phyloP scores from a whole-genome alignment of 2,888 invertebrate species.

The Plutella xylostella region DNA sequence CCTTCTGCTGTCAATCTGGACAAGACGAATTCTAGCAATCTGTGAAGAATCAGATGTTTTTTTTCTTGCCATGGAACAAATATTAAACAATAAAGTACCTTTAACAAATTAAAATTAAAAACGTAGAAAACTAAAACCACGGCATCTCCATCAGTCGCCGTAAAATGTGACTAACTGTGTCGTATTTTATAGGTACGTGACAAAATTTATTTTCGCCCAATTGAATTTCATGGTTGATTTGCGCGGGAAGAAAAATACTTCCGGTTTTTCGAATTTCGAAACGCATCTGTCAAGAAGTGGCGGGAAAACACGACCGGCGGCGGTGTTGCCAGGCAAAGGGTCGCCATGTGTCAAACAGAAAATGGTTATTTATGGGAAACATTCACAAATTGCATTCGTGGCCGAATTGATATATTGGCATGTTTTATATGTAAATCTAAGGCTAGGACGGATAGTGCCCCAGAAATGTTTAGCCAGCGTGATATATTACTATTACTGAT shows the following conservation, averaged over 20 bases:
- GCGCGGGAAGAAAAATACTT: slow-evolving; percentile 52
- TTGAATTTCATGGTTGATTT: slow-evolving; percentile 69
- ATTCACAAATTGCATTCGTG: slow-evolving; percentile 68
- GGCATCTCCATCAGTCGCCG: no score
- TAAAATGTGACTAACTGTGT: no score
- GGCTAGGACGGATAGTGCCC: slow-evolving; percentile 45
- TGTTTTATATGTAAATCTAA: slow-evolving; percentile 68
- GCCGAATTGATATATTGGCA: slow-evolving; percentile 65
- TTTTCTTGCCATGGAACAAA: no score
- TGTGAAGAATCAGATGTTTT: no score
- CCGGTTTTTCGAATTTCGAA: slow-evolving; percentile 48
- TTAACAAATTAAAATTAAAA: no score
- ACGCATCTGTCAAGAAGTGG: slow-evolving; percentile 62
- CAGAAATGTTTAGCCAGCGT: slow-evolving; percentile 4
- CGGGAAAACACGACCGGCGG: slow-evolving; percentile 29
- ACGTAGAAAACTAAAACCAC: no score
- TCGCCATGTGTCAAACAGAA: slow-evolving; percentile 62
- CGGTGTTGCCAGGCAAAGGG: slow-evolving; percentile 46
- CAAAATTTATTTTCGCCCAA: slow-evolving; percentile 55
- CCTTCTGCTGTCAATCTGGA: slow-evolving; percentile 21
- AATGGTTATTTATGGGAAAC: slow-evolving; percentile 65
- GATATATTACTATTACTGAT: no score
- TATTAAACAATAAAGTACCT: no score
- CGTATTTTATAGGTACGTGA: no score
- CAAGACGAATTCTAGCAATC: no score